Base-by-base conservation (phyloP, 2,797 vertebrate genomes). In the Ptychobarbus kaznakovi region DNA sequence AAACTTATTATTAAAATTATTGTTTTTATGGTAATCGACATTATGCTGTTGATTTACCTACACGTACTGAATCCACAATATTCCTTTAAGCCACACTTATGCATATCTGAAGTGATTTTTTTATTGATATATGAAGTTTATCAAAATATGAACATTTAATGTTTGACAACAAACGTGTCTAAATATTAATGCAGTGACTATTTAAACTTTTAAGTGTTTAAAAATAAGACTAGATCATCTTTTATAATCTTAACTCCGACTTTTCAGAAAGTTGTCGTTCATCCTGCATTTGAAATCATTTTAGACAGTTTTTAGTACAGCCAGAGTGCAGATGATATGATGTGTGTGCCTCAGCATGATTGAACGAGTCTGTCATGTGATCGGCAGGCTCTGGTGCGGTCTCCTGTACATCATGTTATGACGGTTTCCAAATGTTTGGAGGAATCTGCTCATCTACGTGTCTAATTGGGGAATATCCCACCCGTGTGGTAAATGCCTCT, bases 381-480 rank as follows among this genome's bases (percentile, higher is more conserved):
- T 75, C 87, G 90, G 76, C 91, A 96, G 97, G 90, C 61, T 91
- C 88, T 22, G 96, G 92, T 4, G 91, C 93, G 8, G 13, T 96
- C 35, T 58, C 80, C 58, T 99, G 97, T 72, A 90, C 92, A 1
- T 96, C 96, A 61, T 99, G 98, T 85, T 96, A 91, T 80, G 95
- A 91, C 78, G 96, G 96, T 92, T 96, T 90, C 95, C 94, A 1
- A 77, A 82, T 84, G 79, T 94, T 85, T 15, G 42, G 80, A 44
- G 95, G 96, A 89, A 95, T 97, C 80, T 99, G 98, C 91, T 73
- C 18, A 10, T 95, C 95, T 0, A 90, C 91, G 20, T 99, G 98
- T 88, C 87, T 95, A 0, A n/a, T 93, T 13, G 97, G 97, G 86
- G 90, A 94, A 86, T 98, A 97, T 80, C 92, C 93, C 90, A 81